A percentile compares a stretch with the other conserved stretches of the same genome.
These are phyloP conservation scores for Sebastiscus tertius DNA, from an alignment of 2,797 vertebrate species.

Conservation along the genomic window DNA sequence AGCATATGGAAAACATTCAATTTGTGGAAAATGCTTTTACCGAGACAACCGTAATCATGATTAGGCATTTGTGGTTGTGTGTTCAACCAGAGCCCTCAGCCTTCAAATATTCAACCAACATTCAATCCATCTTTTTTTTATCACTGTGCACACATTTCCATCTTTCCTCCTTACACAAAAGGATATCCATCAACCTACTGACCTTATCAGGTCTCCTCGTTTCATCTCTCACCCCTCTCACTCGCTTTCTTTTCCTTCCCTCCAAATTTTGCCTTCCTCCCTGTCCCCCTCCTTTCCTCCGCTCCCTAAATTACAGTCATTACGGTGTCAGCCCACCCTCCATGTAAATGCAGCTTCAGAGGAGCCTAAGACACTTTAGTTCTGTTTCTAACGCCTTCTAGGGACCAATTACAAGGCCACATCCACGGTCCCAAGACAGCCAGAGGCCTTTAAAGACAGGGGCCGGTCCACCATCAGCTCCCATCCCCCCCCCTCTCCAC, in stretches of 20 bases:
- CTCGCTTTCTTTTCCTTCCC: constrained; percentile 16
- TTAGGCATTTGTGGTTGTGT: background rate
- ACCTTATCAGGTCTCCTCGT: constrained; percentile 22
- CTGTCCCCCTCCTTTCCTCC: constrained; percentile 46
- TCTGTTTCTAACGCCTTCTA: constrained; percentile 63
- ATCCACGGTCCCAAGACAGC: constrained; percentile 54
- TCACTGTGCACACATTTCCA: constrained; percentile 15
- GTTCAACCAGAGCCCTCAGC: background rate
- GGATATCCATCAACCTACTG: constrained; percentile 29
- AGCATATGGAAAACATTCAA: constrained; percentile 33
- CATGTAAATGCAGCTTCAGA: constrained; percentile 61
- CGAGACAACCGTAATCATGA: background rate
- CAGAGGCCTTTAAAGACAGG: constrained; percentile 54
- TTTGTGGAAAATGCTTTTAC: background rate
- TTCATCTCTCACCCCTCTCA: constrained; percentile 16
- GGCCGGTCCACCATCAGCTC: constrained; percentile 28
- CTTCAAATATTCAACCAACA: constrained; percentile 5
- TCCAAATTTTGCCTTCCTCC: constrained; percentile 37
- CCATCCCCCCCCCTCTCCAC: constrained; percentile 29
- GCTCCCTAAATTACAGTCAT: constrained; percentile 75
- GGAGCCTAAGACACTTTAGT: constrained; percentile 43
- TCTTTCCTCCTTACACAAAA: constrained; percentile 28
- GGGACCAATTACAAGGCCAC: constrained; percentile 68
- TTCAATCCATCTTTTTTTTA: constrained; percentile 19
- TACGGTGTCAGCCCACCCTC: constrained; percentile 68